A percentile compares a stretch with the other conserved stretches of the same genome.
These are phyloP conservation scores for Sphinx pinastri DNA, from an alignment of 2,888 invertebrate species.

Conservation along the genomic window DNA sequence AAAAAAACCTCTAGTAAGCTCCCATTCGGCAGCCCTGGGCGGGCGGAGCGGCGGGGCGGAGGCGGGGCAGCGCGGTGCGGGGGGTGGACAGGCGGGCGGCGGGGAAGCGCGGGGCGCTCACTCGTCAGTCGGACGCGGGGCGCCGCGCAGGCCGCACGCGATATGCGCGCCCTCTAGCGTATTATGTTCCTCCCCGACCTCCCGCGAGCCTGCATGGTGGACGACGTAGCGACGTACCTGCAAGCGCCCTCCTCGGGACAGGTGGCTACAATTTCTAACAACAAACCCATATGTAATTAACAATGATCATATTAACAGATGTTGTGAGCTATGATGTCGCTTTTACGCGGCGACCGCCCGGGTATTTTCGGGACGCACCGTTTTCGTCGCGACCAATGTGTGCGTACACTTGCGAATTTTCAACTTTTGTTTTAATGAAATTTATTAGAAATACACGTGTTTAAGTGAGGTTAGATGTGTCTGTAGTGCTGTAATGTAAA, in stretches of 20 bases:
- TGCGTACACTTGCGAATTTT: constrained; percentile 26
- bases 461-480: constrained; percentile 33
- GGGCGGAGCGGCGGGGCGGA: constrained; percentile 49
- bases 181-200: constrained; percentile 96
- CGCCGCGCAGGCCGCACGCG: constrained; percentile 80
- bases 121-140: constrained; percentile 80
- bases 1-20: constrained; percentile 61
- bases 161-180: constrained; percentile 78
- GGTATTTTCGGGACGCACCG: constrained; percentile 75
- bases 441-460: constrained; percentile 17
- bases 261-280: constrained; percentile 87
- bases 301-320: constrained; percentile 84
- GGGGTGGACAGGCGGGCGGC: constrained; percentile 41
- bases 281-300: constrained; percentile 84
- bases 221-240: constrained; percentile 97
- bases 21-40: constrained; percentile 58
- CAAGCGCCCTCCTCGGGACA: constrained; percentile 98
- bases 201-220: constrained; percentile 97
- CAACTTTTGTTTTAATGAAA: constrained; percentile 17
- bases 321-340: constrained; percentile 82
- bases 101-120: constrained; percentile 40
- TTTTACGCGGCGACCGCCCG: constrained; percentile 80
- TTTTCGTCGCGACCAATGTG: constrained; percentile 20
- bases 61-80: constrained; percentile 43
- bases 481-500: constrained; percentile 70